Conservation (phyloP, 2,888 invertebrate genomes). For the Lypha dubia region DNA sequence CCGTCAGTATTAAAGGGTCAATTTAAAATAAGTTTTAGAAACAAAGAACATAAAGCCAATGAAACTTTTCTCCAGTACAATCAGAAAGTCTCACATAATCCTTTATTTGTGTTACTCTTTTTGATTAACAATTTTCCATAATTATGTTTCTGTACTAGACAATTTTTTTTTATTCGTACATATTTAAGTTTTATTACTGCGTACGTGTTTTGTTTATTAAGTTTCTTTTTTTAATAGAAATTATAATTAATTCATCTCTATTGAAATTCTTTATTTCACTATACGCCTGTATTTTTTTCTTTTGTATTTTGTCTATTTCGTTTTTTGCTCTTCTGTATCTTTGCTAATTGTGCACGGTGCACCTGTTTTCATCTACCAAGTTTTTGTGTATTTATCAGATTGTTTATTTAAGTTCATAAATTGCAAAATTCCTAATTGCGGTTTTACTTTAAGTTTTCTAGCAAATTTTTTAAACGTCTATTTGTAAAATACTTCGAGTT, state of each 20-base stretch:
- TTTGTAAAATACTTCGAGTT: not conserved
- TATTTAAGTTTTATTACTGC: constrained; percentile 18
- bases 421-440: constrained; percentile 2
- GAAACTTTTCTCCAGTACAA: constrained; percentile 4
- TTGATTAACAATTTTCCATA: constrained; percentile 40
- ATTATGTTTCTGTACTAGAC: constrained; percentile 4
- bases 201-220: constrained; percentile 68
- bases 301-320: constrained; percentile 47
- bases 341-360: constrained; percentile 63
- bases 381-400: constrained; percentile 52
- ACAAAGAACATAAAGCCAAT: constrained; percentile 65
- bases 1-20: constrained; percentile 15
- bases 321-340: constrained; percentile 34
- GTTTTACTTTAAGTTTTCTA: not conserved
- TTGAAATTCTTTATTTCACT: constrained; percentile 31
- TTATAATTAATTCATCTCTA: constrained; percentile 62
- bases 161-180: not conserved
- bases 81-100: constrained; percentile 48
- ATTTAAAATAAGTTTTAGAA: constrained; percentile 40
- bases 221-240: constrained; percentile 30
- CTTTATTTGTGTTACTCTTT: constrained; percentile 43
- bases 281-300: constrained; percentile 62
- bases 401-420: constrained; percentile 51
- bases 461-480: constrained; percentile 2
- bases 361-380: constrained; percentile 59